Evolutionary conservation across 2,888 invertebrate genomes (phyloP).

Genomic region (Camptogramma bilineatum): DNA sequence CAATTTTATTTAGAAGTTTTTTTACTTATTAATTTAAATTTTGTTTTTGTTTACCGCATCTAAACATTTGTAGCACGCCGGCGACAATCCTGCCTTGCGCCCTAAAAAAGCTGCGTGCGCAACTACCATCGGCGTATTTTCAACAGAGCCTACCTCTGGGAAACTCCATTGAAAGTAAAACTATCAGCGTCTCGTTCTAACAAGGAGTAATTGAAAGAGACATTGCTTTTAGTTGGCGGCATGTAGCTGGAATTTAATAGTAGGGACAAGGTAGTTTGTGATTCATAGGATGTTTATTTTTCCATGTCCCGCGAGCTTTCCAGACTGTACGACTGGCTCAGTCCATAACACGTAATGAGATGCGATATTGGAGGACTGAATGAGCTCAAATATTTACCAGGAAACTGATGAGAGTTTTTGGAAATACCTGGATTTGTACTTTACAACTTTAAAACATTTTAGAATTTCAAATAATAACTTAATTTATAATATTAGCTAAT

Average conservation of each 20-base stretch:
- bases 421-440: not conserved
- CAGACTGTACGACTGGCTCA: constrained; percentile 33
- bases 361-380: constrained; percentile 19
- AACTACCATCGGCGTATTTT: constrained; percentile 61
- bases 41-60: constrained; percentile 52
- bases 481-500: too few species aligned
- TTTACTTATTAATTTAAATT: constrained; percentile 20
- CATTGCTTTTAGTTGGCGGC: constrained; percentile 16
- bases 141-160: constrained; percentile 54
- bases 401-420: not conserved
- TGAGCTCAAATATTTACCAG: constrained; percentile 4
- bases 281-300: constrained; percentile 40
- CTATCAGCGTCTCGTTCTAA: constrained; percentile 48
- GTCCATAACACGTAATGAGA: constrained; percentile 21
- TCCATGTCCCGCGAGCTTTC: constrained; percentile 32
- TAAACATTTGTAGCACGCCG: constrained; percentile 67
- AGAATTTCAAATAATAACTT: too few species aligned
- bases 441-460: too few species aligned
- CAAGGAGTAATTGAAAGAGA: constrained; percentile 38
- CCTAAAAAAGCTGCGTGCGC: constrained; percentile 80
- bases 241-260: constrained; percentile 27
- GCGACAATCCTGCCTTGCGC: constrained; percentile 76
- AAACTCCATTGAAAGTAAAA: constrained; percentile 53
- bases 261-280: constrained; percentile 36
- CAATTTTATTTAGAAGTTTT: not conserved